Conservation (phyloP, 2,888 invertebrate species). For the Zootermopsis nevadensis region DNA sequence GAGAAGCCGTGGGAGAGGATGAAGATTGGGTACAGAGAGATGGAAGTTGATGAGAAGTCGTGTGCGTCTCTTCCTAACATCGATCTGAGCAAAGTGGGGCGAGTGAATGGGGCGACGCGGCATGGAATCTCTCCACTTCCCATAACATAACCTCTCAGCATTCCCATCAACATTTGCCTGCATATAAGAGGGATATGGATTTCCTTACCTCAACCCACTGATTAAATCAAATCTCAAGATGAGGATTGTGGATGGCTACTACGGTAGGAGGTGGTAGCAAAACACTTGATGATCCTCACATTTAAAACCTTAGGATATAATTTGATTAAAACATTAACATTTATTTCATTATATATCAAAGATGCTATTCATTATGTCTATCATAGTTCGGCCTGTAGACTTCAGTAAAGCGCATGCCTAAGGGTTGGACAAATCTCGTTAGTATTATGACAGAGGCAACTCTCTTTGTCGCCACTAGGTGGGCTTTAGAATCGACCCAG, state of each 20-base stretch:
- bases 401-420: too few relatives aligned
- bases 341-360: too few relatives aligned
- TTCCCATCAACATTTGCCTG: conserved; percentile 21
- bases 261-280: too few relatives aligned
- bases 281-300: too few relatives aligned
- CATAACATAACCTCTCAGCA: conserved; percentile 8
- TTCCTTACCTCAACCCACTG: background rate
- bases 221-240: background rate
- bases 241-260: background rate
- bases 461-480: too few relatives aligned
- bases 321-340: too few relatives aligned
- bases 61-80: background rate
- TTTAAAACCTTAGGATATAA: too few relatives aligned
- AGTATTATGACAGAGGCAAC: too few relatives aligned
- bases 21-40: background rate
- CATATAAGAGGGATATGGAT: background rate
- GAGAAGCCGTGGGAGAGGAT: background rate
- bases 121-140: background rate
- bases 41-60: conserved; percentile 19
- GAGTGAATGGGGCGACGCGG: background rate
- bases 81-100: background rate
- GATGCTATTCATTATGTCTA: too few relatives aligned
- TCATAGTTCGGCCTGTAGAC: too few relatives aligned
- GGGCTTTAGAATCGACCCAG: too few relatives aligned
- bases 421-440: too few relatives aligned